Conservation (phyloP, 2,113 vertebrate species). For the Sinocyclocheilus anshuiensis region DNA sequence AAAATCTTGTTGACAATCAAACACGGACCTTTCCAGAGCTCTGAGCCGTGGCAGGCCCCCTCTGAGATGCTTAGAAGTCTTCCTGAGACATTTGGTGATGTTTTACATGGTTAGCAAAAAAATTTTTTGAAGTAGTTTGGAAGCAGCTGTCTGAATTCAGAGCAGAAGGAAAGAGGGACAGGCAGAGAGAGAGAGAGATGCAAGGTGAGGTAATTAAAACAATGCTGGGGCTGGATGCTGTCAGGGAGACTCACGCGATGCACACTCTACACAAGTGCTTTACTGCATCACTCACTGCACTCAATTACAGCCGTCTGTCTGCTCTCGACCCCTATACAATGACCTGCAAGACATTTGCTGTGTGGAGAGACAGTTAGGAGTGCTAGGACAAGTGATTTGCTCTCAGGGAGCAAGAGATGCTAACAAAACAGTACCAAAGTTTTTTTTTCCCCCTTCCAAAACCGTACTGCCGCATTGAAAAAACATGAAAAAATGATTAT, state of each 20-base stretch:
- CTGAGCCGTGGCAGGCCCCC: constrained; percentile 43
- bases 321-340: constrained; percentile 47
- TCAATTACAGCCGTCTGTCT: constrained; percentile 56
- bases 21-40: constrained; percentile 43
- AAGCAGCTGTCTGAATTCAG: constrained; percentile 27
- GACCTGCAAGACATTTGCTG: constrained; percentile 42
- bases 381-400: constrained; percentile 47
- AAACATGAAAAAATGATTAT: too few species aligned
- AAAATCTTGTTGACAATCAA: constrained; percentile 50
- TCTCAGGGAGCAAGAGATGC: constrained; percentile 32
- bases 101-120: constrained; percentile 22
- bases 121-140: constrained; percentile 31
- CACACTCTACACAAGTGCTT: constrained; percentile 48
- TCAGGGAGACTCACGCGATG: constrained; percentile 45
- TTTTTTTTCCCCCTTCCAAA: too few species aligned
- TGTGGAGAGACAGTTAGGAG: constrained; percentile 41
- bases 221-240: constrained; percentile 53
- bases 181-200: constrained; percentile 9
- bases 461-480: too few species aligned
- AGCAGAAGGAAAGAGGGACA: constrained; percentile 19
- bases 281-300: constrained; percentile 55
- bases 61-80: constrained; percentile 39
- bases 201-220: constrained; percentile 58
- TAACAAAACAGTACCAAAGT: neutral
- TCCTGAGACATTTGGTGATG: constrained; percentile 31